Percentiles rank a stretch among this genome's conserved stretches.
These are phyloP conservation scores for Tympanuchus pallidicinctus DNA, from an alignment of 2,113 vertebrate species.

Conservation along the genomic window DNA sequence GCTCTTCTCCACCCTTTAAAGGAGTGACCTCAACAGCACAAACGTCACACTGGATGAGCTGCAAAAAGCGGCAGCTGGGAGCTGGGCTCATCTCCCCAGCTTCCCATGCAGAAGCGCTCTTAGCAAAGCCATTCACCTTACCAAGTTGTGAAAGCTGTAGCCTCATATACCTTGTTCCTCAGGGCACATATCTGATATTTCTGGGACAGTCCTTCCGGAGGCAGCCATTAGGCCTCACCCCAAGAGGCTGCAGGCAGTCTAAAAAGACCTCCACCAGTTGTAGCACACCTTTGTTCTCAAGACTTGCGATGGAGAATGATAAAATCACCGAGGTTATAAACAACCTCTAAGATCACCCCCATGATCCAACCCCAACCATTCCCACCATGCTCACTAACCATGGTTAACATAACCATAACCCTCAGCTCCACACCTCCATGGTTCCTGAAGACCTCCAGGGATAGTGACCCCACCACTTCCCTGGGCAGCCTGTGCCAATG, in stretches of 20 bases:
- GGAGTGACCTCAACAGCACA: background rate
- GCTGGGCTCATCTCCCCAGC: background rate
- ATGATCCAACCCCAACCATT: too few relatives aligned
- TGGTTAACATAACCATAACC: too few relatives aligned
- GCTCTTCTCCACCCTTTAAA: slow-evolving; percentile 38
- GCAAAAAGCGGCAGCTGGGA: background rate
- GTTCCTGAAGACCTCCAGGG: too few relatives aligned
- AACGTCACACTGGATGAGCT: background rate
- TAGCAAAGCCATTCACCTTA: background rate
- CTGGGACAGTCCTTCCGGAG: too few relatives aligned
- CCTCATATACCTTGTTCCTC: background rate
- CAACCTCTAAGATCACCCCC: too few relatives aligned
- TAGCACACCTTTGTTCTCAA: background rate
- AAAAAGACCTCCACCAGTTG: background rate
- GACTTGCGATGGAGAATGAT: background rate
- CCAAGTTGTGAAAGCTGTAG: background rate
- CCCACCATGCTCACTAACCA: too few relatives aligned
- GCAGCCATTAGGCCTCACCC: background rate
- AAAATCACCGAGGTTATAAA: background rate
- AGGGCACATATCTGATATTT: background rate
- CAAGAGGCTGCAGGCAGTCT: background rate
- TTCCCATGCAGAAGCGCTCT: background rate
- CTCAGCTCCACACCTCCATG: too few relatives aligned
- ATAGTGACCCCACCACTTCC: too few relatives aligned
- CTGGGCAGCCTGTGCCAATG: too few relatives aligned